Evolutionary conservation across 2,797 vertebrate genomes (phyloP), one percentile per base, ranked within the genome.

Genomic region (Remorina albescens): DNA sequence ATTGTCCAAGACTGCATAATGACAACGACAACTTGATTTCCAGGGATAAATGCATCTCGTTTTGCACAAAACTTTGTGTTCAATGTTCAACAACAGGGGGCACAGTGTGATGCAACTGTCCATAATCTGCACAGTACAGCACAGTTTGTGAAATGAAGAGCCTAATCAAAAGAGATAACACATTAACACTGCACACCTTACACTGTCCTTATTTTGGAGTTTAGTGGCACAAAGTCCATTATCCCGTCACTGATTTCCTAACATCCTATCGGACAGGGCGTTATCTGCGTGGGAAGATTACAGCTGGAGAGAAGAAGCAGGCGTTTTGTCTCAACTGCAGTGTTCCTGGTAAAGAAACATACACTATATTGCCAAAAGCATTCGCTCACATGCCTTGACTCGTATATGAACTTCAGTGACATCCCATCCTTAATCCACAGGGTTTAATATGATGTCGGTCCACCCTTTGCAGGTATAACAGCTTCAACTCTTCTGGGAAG

Each of bases 181-280:
- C 57, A 65, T 83, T 66, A 75, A 77, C 64, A 26, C 3, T 4
- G 59, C 2, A n/a, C 64, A 46, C 55, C 50, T 68, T 34, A 36
- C 23, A 16, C 47, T n/a, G 65, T 58, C 58, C 70, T 57, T 32
- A 56, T 30, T 34, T 51, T 2, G 59, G 60, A 58, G 51, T 76
- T 69, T 34, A 41, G 18, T 15, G 28, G 75, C 15, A 36, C 74
- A 92, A 91, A 89, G 89, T 93, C 82, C 89, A 78, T 67, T 41
- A 41, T 73, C 70, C 70, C 32, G 1, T 87, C 83, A 85, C 34
- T 60, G 65, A 76, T 85, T 82, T 73, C 30, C 50, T 23, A 64
- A 69, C 72, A 85, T 91, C 76, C 78, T 67, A 56, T 72, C 8
- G 28, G 19, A 71, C 36, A 19, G 21, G 8, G 7, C 2, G 26